Base-by-base conservation (phyloP, 2,888 invertebrate species). In the Pelosia muscerda region DNA sequence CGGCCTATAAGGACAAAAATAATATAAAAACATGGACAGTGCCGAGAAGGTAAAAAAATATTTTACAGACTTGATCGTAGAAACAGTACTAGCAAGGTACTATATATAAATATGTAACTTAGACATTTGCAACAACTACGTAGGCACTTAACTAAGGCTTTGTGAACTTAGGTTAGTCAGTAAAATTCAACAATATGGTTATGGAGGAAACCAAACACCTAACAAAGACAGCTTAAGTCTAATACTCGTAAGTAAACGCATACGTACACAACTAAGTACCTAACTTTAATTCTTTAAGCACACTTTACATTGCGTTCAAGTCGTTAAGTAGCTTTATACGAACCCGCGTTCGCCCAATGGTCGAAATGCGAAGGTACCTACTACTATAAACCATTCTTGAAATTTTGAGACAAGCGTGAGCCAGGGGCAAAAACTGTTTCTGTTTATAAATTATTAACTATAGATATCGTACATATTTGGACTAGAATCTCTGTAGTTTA, bases 171-270 rank as follows among this genome's bases (percentile, higher is more conserved):
- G 34, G 23, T 23, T 59, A 38, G 23, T 25, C 23, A 59, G 59
- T 59, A 38, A 23, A 59, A 59, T 38, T 38, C 2, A 34, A 58
- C 31, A 58, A 42, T 19, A 42, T 58, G n/a, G 4, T 22, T 31
- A 31, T 11, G 22, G n/a, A 11, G 4, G 57, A 58, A 31, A 58
- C 22, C 58, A 58, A 57, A 34, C 49, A 28, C 28, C 8, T 26
- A 61, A 42, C 42, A 42, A 42, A 61, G 42, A 61, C 8, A 23
- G 42, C 28, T 28, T 49, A 42, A 11, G 26, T 19, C 49, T 58
- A 62, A 53, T 49, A n/a, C n/a, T n/a, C n/a, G n/a, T n/a, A n/a
- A 49, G 49, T 49, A 26, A 61, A 61, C 11, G 25, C 38, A 13
- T 38, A 23, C 34, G 23, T 56, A 58, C 28, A 5, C 31, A 23